Evolutionary conservation across 2,113 vertebrate genomes (phyloP).

Genomic region (Tragelaphus strepsiceros): DNA sequence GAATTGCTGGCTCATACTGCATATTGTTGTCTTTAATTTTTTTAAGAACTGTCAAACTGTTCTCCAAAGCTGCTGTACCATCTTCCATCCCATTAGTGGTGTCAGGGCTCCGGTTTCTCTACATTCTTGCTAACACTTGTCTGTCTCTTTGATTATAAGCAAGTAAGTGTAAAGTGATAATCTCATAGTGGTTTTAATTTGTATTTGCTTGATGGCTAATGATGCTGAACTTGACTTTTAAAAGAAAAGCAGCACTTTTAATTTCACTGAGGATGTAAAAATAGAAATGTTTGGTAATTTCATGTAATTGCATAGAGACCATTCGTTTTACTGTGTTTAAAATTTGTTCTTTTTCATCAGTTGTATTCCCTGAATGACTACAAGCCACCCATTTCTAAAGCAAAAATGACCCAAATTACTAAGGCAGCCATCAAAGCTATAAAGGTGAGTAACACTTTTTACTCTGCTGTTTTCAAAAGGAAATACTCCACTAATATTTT

Average conservation of each 20-base stretch:
- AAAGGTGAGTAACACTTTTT: constrained; percentile 89
- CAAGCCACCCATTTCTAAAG: constrained; percentile 99
- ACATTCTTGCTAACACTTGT: neutral
- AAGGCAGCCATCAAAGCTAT: constrained; percentile 99
- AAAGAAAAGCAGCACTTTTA: neutral
- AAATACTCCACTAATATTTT: constrained; percentile 5
- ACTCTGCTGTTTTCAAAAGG: constrained; percentile 34
- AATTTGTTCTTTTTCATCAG: constrained; percentile 75
- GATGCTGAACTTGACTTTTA: neutral
- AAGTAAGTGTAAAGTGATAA: neutral
- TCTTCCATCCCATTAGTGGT: neutral
- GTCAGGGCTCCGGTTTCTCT: neutral
- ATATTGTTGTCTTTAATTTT: neutral
- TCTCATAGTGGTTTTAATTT: neutral
- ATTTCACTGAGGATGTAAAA: constrained; percentile 34
- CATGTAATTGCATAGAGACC: constrained; percentile 16
- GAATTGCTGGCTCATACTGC: neutral
- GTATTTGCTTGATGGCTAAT: neutral
- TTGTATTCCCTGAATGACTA: constrained; percentile 99
- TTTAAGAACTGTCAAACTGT: neutral
- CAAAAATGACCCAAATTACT: constrained; percentile 99
- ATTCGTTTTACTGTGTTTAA: constrained; percentile 34
- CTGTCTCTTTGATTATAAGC: neutral
- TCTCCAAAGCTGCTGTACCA: neutral
- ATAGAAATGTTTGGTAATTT: constrained; percentile 25